These are phyloP conservation scores for Temnothorax unifasciatus DNA, from an alignment of 2,888 invertebrate species.

Conservation along the genomic window DNA sequence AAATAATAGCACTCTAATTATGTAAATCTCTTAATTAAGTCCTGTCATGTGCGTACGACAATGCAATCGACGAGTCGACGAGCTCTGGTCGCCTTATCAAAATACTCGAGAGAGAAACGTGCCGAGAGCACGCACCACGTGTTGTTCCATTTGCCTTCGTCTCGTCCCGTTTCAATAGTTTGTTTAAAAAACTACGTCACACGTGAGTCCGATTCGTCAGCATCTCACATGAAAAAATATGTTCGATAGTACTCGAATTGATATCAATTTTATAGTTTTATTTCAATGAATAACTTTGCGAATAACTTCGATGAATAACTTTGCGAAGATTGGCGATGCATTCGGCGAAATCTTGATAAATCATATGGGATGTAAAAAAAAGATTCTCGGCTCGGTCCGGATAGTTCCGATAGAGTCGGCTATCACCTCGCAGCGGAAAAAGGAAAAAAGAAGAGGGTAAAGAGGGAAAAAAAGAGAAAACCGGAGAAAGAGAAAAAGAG, in stretches of 20 bases:
- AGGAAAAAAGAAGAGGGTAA: neutral
- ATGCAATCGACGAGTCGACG: constrained; percentile 62
- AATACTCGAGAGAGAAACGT: constrained; percentile 82
- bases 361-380: constrained; percentile 33
- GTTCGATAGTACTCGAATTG: neutral
- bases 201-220: constrained; percentile 59
- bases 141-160: constrained; percentile 62
- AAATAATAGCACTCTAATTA: constrained; percentile 83
- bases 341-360: constrained; percentile 38
- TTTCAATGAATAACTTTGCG: too few relatives aligned
- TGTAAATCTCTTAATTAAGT: constrained; percentile 83
- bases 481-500: neutral
- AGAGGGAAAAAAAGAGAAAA: neutral
- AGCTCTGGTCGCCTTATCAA: constrained; percentile 80
- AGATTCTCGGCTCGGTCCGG: neutral
- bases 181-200: constrained; percentile 74
- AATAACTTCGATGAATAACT: too few relatives aligned
- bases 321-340: constrained; percentile 31
- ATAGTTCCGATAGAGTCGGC: constrained; percentile 30
- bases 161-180: constrained; percentile 62
- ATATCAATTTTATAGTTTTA: neutral
- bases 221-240: constrained; percentile 12
- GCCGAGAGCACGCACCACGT: constrained; percentile 77
- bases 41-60: constrained; percentile 72
- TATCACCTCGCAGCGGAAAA: neutral